Conservation (phyloP, 2,888 invertebrate species). For the Meliscaeva auricollis region DNA sequence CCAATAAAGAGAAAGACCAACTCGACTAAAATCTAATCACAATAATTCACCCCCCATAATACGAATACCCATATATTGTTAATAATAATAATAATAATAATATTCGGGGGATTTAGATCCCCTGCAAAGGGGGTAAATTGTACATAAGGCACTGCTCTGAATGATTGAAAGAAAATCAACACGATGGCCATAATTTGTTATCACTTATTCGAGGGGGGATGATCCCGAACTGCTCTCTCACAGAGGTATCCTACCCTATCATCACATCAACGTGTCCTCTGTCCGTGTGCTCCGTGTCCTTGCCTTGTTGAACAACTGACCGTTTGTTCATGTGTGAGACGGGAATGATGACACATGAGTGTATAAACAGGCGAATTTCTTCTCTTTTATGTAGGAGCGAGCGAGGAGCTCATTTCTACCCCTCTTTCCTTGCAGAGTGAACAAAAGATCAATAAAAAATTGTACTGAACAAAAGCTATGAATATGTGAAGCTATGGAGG, state of each 20-base stretch:
- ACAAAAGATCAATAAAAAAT: conserved; percentile 66
- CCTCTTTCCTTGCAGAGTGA: neutral
- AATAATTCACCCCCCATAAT: conserved; percentile 50
- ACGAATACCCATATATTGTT: conserved; percentile 26
- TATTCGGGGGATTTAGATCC: neutral
- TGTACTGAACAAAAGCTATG: conserved; percentile 55
- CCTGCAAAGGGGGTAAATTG: conserved; percentile 43
- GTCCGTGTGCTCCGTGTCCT: conserved; percentile 41
- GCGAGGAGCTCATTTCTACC: neutral
- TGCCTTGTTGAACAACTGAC: conserved; percentile 70
- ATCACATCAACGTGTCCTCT: neutral
- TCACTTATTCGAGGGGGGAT: conserved; percentile 57
- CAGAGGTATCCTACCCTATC: conserved; percentile 3
- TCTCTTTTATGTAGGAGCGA: neutral
- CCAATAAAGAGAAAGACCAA: conserved; percentile 25
- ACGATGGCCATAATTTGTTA: conserved; percentile 67
- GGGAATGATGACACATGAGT: conserved; percentile 53
- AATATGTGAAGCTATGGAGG: conserved; percentile 49
- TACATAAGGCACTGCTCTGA: conserved; percentile 56
- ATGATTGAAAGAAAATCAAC: conserved; percentile 73
- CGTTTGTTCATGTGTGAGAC: conserved; percentile 58
- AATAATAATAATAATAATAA: conserved; percentile 20
- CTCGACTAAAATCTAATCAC: conserved; percentile 49
- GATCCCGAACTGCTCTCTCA: conserved; percentile 1
- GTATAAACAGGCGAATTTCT: conserved; percentile 26